phyloP scores from a whole-genome alignment of 2,113 vertebrate species.

The Psittacara wagleri region DNA sequence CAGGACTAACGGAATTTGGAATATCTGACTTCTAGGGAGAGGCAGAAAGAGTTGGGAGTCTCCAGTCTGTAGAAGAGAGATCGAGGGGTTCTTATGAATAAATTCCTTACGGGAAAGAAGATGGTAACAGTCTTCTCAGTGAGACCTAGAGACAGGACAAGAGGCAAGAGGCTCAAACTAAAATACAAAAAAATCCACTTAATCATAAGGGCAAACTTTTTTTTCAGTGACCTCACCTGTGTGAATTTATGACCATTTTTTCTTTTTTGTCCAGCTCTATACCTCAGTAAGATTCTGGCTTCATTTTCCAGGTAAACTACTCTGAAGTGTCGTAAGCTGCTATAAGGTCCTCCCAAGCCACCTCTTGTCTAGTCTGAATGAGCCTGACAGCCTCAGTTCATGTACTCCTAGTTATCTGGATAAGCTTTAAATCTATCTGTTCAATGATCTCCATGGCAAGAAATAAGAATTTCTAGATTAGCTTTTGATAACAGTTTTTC shows the following conservation, averaged over 20 bases:
- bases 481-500: neutral
- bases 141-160: neutral
- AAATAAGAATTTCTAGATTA: neutral
- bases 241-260: neutral
- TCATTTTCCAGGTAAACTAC: neutral
- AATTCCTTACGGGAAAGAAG: neutral
- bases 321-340: neutral
- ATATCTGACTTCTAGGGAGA: neutral
- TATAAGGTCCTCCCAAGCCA: neutral
- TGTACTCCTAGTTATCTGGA: neutral
- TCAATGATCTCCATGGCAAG: neutral
- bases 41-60: neutral
- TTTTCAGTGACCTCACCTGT: neutral
- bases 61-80: neutral
- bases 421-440: neutral
- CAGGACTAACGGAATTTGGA: neutral
- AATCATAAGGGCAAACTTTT: neutral
- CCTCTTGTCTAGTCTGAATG: neutral
- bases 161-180: neutral
- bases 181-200: neutral
- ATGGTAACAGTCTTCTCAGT: neutral
- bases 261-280: neutral
- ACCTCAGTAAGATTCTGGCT: neutral
- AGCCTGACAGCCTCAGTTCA: accelerated
- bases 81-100: neutral